phyloP scores from a whole-genome alignment of 2,888 invertebrate species.

The Lapara coniferarum region DNA sequence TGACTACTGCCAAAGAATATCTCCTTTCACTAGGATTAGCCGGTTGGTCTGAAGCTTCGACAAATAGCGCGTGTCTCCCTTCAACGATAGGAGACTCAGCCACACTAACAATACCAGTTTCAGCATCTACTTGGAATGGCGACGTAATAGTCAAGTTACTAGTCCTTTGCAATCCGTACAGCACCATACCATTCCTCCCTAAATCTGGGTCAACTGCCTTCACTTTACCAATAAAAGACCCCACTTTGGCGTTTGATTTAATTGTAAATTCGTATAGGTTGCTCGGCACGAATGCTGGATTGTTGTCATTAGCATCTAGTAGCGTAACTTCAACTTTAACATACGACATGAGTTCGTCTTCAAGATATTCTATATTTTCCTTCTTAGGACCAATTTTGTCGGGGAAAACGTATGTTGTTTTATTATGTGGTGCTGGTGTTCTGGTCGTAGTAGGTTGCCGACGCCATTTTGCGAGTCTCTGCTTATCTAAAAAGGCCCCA shows the following conservation, averaged over 20 bases:
- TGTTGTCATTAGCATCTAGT: conserved; percentile 95
- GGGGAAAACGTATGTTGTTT: conserved; percentile 77
- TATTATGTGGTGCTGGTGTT: conserved; percentile 56
- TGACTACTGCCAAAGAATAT: conserved; percentile 92
- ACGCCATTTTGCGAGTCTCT: conserved; percentile 71
- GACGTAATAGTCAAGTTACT: conserved; percentile 85
- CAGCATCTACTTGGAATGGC: conserved; percentile 88
- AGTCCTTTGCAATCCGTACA: conserved; percentile 88
- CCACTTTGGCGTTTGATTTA: conserved; percentile 86
- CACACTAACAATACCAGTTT: conserved; percentile 87
- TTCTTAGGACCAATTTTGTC: conserved; percentile 69
- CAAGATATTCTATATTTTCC: conserved; percentile 73
- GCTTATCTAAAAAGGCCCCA: conserved; percentile 73
- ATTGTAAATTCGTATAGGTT: conserved; percentile 92
- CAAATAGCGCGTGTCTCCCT: conserved; percentile 90
- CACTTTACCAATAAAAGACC: conserved; percentile 90
- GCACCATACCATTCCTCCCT: conserved; percentile 88
- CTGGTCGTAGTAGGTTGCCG: conserved; percentile 57
- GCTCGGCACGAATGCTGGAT: conserved; percentile 92
- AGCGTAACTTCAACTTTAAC: conserved; percentile 92
- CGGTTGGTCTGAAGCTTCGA: conserved; percentile 93
- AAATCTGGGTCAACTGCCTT: conserved; percentile 92
- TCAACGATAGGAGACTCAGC: conserved; percentile 86
- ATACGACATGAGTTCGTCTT: conserved; percentile 76
- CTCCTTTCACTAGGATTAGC: conserved; percentile 92